Base-by-base conservation (phyloP, 2,888 invertebrate genomes). In the Ligdia adustata region DNA sequence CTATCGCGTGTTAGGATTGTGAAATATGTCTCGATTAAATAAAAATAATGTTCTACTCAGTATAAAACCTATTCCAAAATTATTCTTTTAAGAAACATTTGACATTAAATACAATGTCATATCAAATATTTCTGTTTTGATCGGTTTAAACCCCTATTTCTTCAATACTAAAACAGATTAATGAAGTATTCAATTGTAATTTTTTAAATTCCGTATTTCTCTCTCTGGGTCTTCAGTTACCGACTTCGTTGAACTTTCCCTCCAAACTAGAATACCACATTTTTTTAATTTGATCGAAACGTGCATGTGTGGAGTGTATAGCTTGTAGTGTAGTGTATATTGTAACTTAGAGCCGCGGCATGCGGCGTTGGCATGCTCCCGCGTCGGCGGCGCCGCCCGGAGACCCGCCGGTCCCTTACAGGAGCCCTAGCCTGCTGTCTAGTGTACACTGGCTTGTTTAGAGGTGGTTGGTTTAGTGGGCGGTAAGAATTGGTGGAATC, bases 311-410 rank as follows among this genome's bases (percentile, higher is more conserved):
- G 41, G 41, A 11, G 18, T 22, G 65, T 73, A 71, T 79, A 67
- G 70, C 54, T 74, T 66, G 45, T 60, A 38, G 9, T 51, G 61
- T 69, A 60, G 60, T 52, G 59, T 66, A 38, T 54, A 22, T 6
- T 22, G 70, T 75, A 75, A 72, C 76, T 74, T 79, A 73, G 64
- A 82, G 68, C 76, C 72, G 77, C 79, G 83, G 87, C 83, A 86
- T 87, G 88, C 75, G 75, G 88, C 86, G 84, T 80, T 82, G 72
- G 89, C 89, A 89, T 88, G 89, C 75, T 75, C 80, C 76, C 80
- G 75, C 86, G 70, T 64, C 70, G 73, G 72, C 76, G 63, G 62
- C 52, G 55, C 33, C 49, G 50, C 64, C 63, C 70, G 74, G 73
- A 67, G 71, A 69, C 51, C 72, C 59, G 31, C 26, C 43, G 29